These are phyloP conservation scores for Hippolais icterina DNA, from an alignment of 2,113 vertebrate genomes.

Conservation along the genomic window DNA sequence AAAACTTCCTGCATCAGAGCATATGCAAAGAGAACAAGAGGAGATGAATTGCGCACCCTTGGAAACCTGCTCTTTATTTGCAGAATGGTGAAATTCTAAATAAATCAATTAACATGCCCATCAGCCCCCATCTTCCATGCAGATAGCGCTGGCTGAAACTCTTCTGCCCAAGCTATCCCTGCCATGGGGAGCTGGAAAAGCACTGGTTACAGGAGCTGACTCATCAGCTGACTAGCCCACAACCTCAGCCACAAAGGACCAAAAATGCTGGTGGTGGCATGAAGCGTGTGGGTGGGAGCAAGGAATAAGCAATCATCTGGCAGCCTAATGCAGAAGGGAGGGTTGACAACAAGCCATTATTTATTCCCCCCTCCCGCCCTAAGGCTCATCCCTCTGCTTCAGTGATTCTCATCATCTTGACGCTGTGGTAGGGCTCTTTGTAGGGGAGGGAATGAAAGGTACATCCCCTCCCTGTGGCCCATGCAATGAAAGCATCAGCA, in stretches of 20 bases:
- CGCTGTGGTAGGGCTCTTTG: conserved; percentile 59
- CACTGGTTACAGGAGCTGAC: conserved; percentile 57
- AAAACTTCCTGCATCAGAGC: neutral
- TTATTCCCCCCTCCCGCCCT: conserved; percentile 46
- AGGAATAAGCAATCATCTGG: conserved; percentile 64
- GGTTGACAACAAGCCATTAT: conserved; percentile 57
- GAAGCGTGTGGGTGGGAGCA: conserved; percentile 62
- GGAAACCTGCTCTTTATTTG: neutral
- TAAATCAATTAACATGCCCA: neutral
- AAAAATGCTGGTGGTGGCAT: conserved; percentile 60
- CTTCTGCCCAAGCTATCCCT: neutral
- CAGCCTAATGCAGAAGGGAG: conserved; percentile 51
- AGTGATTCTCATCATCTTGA: conserved; percentile 35
- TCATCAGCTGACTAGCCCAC: conserved; percentile 56
- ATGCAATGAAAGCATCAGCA: conserved; percentile 48
- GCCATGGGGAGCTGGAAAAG: conserved; percentile 39
- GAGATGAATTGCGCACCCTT: neutral
- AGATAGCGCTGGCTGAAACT: neutral
- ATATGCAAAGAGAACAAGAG: neutral
- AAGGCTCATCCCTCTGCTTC: conserved; percentile 41
- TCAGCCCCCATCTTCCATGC: neutral
- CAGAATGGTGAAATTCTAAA: neutral
- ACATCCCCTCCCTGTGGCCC: conserved; percentile 44
- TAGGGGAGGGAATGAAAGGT: conserved; percentile 49
- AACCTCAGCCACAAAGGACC: conserved; percentile 58